Conservation (phyloP, 2,113 vertebrate species). For the Porphyrio hochstetteri region DNA sequence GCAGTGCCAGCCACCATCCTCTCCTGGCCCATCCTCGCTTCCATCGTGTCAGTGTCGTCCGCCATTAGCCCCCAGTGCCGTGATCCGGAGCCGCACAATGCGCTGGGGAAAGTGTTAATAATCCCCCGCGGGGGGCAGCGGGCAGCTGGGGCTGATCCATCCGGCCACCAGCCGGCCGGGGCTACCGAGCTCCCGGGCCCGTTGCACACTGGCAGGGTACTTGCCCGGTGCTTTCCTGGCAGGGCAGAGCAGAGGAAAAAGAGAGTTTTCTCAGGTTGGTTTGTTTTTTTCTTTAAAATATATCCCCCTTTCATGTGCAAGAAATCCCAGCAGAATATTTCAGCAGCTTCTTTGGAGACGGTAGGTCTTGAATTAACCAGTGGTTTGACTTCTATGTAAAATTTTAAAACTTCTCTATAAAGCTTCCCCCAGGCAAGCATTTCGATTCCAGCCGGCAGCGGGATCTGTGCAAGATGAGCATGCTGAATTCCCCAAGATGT, state of each 20-base stretch:
- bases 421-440: not conserved
- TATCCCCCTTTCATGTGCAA: rapidly evolving
- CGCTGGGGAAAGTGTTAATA: not conserved
- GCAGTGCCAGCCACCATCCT: not conserved
- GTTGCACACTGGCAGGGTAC: rapidly evolving
- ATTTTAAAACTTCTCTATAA: not conserved
- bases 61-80: not conserved
- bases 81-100: not conserved
- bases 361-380: not conserved
- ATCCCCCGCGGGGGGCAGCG: not conserved
- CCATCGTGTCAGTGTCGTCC: not conserved
- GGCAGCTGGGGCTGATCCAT: not conserved
- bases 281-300: not conserved
- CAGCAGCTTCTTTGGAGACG: not conserved
- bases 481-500: not conserved
- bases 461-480: not conserved
- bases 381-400: not conserved
- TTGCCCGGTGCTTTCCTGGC: not conserved
- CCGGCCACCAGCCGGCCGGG: not conserved
- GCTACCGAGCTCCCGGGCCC: not conserved
- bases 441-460: not conserved
- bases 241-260: not conserved
- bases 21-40: not conserved
- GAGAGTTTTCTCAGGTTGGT: not conserved
- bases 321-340: not conserved